These are phyloP conservation scores for Bergia sp. DNA, from an alignment of 92 coral and sea anemone species.

Conservation along the genomic window DNA sequence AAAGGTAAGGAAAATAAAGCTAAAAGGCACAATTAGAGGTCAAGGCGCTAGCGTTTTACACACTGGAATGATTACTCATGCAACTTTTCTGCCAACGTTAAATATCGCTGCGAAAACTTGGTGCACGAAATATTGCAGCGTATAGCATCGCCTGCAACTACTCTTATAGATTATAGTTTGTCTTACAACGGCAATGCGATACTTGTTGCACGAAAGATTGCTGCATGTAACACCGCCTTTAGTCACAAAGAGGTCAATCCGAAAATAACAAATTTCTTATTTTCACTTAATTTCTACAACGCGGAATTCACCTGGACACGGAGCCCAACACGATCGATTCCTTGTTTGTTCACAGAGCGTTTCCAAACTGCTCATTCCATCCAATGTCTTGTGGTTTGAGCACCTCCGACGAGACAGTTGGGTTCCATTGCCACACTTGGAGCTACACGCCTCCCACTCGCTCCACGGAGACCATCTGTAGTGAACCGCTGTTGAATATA, in stretches of 20 bases:
- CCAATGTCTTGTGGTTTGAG: background rate
- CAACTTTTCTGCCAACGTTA: no score
- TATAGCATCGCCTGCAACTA: no score
- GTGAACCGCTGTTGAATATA: background rate
- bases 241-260: background rate
- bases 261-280: background rate
- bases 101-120: no score
- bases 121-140: no score
- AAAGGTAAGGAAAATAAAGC: no score
- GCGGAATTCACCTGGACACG: background rate
- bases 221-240: no score
- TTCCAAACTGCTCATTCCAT: background rate
- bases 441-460: conserved; percentile 17
- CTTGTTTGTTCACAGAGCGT: background rate
- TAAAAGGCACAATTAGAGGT: no score
- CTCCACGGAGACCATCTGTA: conserved; percentile 13
- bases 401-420: conserved; percentile 20
- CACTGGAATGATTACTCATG: no score
- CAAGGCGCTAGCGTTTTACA: no score
- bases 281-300: background rate
- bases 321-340: conserved; percentile 1
- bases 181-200: no score
- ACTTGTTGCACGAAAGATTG: no score
- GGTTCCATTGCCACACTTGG: conserved; percentile 28
- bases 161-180: no score